A percentile compares a stretch with the other conserved stretches of the same genome.
These are phyloP conservation scores for Pterois miles DNA, from an alignment of 2,797 vertebrate species.

Conservation along the genomic window DNA sequence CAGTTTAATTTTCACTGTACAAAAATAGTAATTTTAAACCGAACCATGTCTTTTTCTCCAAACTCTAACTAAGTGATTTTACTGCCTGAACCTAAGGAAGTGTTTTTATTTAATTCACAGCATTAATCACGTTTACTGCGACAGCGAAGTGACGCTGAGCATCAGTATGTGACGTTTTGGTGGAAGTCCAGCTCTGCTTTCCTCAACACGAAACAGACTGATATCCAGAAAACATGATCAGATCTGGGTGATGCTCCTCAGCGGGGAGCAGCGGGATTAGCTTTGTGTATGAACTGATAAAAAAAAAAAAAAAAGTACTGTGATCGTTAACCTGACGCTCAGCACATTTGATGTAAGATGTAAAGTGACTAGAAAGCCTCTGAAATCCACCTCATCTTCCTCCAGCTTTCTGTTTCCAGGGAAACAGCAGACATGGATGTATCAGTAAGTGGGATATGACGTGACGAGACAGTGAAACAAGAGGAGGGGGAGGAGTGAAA, in stretches of 20 bases:
- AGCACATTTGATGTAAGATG: neutral
- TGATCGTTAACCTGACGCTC: neutral
- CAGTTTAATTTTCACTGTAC: too few relatives aligned
- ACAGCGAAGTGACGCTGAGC: too few relatives aligned
- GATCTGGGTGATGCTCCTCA: neutral
- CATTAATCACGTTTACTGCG: too few relatives aligned
- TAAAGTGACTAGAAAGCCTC: constrained; percentile 22
- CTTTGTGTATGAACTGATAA: neutral
- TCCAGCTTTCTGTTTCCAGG: constrained; percentile 65
- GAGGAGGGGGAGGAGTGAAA: constrained; percentile 4
- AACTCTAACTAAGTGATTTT: too few relatives aligned
- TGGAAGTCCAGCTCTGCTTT: too few relatives aligned
- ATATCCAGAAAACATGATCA: neutral
- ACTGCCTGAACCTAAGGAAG: too few relatives aligned
- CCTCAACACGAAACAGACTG: neutral
- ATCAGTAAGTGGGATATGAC: constrained; percentile 36
- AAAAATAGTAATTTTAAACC: too few relatives aligned
- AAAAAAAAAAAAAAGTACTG: neutral
- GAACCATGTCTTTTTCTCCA: too few relatives aligned
- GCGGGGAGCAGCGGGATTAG: neutral
- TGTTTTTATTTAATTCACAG: too few relatives aligned
- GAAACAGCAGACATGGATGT: constrained; percentile 60
- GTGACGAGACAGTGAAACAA: constrained; percentile 36
- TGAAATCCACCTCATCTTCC: constrained; percentile 46
- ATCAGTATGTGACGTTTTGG: too few relatives aligned